A percentile compares a stretch with the other conserved stretches of the same genome.
Evolutionary conservation across 2,797 vertebrate genomes (phyloP).

Genomic region (Cryptoprocta ferox): DNA sequence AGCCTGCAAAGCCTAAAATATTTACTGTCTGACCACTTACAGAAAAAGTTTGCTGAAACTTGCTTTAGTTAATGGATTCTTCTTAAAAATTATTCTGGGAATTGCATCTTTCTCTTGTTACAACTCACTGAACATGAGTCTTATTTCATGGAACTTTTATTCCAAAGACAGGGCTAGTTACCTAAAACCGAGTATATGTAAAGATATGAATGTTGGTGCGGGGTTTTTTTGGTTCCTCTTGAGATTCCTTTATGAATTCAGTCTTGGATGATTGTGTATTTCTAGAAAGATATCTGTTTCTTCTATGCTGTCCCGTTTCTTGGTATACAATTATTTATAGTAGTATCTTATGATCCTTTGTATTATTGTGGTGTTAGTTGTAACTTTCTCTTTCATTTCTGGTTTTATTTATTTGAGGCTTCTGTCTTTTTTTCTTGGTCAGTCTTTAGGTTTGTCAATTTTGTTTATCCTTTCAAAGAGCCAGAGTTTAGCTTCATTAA

Average conservation of each 20-base stretch:
- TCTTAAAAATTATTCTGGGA: background rate
- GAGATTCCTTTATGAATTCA: background rate
- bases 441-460: background rate
- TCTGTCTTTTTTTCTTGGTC: background rate
- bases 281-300: background rate
- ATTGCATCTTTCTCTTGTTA: background rate
- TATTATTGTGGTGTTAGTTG: background rate
- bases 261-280: background rate
- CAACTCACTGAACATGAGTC: background rate
- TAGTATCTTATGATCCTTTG: background rate
- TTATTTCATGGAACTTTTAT: background rate
- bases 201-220: background rate
- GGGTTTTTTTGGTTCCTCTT: background rate
- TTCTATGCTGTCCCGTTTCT: background rate
- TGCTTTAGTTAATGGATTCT: background rate
- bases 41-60: background rate
- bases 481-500: background rate
- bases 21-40: background rate
- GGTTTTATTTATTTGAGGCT: background rate
- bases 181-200: constrained; percentile 6
- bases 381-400: background rate
- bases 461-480: background rate
- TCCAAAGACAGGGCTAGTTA: background rate
- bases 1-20: background rate
- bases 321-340: background rate